These are phyloP conservation scores for Pristis pectinata DNA, from an alignment of 2,797 vertebrate species.

Conservation along the genomic window DNA sequence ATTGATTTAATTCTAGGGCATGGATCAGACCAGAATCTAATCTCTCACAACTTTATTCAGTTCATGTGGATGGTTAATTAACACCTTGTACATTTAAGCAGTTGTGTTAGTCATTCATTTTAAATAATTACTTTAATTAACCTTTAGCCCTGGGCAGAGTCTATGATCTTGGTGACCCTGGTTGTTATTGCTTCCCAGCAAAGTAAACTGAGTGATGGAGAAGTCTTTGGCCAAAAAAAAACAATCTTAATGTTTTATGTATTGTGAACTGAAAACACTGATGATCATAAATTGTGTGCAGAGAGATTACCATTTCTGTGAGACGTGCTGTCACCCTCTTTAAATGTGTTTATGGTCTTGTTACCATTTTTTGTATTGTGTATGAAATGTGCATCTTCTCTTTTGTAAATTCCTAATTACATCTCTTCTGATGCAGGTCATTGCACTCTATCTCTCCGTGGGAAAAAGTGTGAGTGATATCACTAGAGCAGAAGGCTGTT, in stretches of 20 bases:
- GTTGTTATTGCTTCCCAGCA: neutral
- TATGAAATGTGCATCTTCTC: slow-evolving; percentile 27
- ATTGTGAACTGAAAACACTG: neutral
- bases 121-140: neutral
- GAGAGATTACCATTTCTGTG: neutral
- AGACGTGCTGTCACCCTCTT: slow-evolving; percentile 1
- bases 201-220: neutral
- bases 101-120: neutral
- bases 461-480: slow-evolving; percentile 37
- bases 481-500: slow-evolving; percentile 18
- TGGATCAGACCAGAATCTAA: neutral
- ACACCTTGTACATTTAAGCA: neutral
- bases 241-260: neutral
- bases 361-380: slow-evolving; percentile 14
- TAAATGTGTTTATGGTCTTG: slow-evolving; percentile 17
- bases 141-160: neutral
- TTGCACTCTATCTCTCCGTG: slow-evolving; percentile 35
- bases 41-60: neutral
- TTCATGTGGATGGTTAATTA: neutral
- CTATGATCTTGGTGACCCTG: neutral
- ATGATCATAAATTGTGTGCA: neutral
- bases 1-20: neutral
- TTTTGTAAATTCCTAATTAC: slow-evolving; percentile 27
- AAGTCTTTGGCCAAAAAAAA: neutral
- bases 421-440: slow-evolving; percentile 35